Evolutionary conservation across 2,888 invertebrate genomes (phyloP).

Genomic region (Tryphoninae sp.): DNA sequence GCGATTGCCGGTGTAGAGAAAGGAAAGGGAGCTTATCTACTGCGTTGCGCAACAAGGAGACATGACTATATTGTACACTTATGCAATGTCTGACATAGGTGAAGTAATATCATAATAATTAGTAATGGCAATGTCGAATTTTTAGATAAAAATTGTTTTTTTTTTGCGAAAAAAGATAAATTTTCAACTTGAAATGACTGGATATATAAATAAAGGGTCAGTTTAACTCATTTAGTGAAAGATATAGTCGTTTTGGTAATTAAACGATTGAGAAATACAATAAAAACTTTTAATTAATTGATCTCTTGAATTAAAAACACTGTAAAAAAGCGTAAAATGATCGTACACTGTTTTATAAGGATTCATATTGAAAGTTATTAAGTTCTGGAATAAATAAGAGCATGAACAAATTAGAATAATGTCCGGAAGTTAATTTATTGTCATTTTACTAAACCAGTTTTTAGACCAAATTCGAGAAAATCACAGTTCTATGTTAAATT

Average conservation of each 20-base stretch:
- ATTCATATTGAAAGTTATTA: background rate
- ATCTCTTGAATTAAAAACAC: no score
- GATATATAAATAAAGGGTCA: no score
- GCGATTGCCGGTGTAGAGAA: background rate
- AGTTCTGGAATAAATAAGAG: background rate
- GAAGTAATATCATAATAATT: background rate
- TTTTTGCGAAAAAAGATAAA: background rate
- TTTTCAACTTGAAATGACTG: background rate
- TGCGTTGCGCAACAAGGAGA: background rate
- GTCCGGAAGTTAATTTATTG: background rate
- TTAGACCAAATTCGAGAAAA: background rate
- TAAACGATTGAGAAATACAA: no score
- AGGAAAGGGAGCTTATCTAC: background rate
- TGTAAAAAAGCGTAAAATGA: no score
- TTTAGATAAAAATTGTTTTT: background rate
- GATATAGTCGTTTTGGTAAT: no score
- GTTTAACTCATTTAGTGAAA: no score
- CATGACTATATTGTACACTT: background rate
- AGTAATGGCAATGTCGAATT: background rate
- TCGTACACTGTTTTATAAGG: background rate
- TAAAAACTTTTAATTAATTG: no score
- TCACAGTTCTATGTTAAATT: background rate
- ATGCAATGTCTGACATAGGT: background rate
- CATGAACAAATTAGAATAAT: background rate
- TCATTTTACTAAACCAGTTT: background rate